phyloP scores from a whole-genome alignment of 2,797 vertebrate species.

The Allobates femoralis region DNA sequence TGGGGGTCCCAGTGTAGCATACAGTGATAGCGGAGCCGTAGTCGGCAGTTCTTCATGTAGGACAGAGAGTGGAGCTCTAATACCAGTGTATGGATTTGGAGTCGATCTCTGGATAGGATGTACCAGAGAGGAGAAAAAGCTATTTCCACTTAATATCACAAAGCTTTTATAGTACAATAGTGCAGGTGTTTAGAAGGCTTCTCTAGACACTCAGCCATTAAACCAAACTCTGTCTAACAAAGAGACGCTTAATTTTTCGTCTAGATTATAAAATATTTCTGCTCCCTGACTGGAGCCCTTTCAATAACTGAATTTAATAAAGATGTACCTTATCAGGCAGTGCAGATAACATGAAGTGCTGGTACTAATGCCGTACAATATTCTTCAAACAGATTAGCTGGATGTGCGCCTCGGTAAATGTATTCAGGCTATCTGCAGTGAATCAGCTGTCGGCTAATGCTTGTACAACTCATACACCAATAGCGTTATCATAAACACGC shows the following conservation, averaged over 20 bases:
- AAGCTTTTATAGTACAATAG: conserved; percentile 79
- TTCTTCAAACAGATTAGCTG: conserved; percentile 91
- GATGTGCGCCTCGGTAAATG: conserved; percentile 81
- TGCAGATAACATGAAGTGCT: conserved; percentile 91
- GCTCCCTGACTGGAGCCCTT: conserved; percentile 85
- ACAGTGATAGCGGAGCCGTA: conserved; percentile 63
- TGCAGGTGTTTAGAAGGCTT: conserved; percentile 80
- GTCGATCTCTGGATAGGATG: conserved; percentile 65
- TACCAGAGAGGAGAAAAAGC: conserved; percentile 80
- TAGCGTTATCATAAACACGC: conserved; percentile 78
- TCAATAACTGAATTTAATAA: conserved; percentile 95
- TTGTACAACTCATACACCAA: conserved; percentile 78
- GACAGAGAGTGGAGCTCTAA: conserved; percentile 98
- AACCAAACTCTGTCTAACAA: conserved; percentile 78
- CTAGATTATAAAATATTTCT: conserved; percentile 89
- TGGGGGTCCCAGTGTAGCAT: no score
- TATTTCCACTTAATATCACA: conserved; percentile 91
- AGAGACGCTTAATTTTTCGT: conserved; percentile 77
- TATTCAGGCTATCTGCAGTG: conserved; percentile 83
- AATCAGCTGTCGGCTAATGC: conserved; percentile 88
- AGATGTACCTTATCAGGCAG: conserved; percentile 95
- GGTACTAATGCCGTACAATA: conserved; percentile 88
- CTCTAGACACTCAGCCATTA: conserved; percentile 80
- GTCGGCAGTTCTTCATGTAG: conserved; percentile 72
- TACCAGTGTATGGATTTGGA: conserved; percentile 76